Evolutionary conservation across 2,797 vertebrate genomes (phyloP).

Genomic region (Sebastolobus alascanus): DNA sequence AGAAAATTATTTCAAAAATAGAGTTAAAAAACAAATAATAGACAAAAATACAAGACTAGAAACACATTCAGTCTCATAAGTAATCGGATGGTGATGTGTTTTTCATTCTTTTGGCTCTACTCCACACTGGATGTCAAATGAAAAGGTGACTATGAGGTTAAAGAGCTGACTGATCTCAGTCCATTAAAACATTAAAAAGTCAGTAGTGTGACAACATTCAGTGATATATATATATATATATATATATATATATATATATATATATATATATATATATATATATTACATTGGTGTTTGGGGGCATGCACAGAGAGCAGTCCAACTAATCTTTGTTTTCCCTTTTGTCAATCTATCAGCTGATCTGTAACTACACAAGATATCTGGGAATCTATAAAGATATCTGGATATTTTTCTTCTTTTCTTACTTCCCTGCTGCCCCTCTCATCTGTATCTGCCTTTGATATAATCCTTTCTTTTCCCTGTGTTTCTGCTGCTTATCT

Average conservation of each 20-base stretch:
- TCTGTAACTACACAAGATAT: slow-evolving; percentile 14
- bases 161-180: not conserved
- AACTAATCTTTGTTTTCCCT: slow-evolving; percentile 22
- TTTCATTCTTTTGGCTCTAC: not conserved
- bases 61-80: accelerated
- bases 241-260: too few species aligned
- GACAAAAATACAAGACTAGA: not conserved
- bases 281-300: not conserved
- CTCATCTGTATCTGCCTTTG: not conserved
- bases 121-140: not conserved
- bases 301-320: not conserved
- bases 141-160: not conserved
- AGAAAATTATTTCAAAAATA: not conserved
- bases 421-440: not conserved
- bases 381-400: not conserved
- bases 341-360: slow-evolving; percentile 7
- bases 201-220: not conserved
- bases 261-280: too few species aligned
- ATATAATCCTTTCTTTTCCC: not conserved
- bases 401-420: not conserved
- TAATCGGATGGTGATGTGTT: not conserved
- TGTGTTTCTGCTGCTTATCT: slow-evolving; percentile 2
- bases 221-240: not conserved
- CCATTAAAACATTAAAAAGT: not conserved
- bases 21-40: not conserved